Base-by-base conservation (phyloP, 2,113 vertebrate genomes). In the Heloderma charlesbogerti region DNA sequence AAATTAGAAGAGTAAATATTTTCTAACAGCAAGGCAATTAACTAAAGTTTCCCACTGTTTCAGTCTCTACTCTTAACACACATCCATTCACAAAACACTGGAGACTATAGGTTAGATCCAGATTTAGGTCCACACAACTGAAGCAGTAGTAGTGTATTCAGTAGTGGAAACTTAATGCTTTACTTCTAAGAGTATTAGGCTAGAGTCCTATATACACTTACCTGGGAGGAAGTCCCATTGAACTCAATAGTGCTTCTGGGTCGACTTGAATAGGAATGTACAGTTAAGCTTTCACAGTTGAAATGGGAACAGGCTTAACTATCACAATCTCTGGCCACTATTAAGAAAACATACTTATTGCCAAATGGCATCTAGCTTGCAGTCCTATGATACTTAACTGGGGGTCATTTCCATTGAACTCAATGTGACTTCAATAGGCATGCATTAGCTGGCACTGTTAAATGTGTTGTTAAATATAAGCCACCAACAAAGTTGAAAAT, bases 141-240 rank as follows among this genome's bases (percentile, higher is more conserved):
- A 78, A 43, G 4, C 13, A n/a, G n/a, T n/a, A n/a, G n/a, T n/a
- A n/a, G n/a, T n/a, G n/a, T 74, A 48, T 31, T 86, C 69, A 78
- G 43, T n/a, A 51, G 86, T 15, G 22, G 91, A 78, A 85, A 89
- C n/a, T 31, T 66, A 94, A 80, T 25, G 0, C 10, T 57, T 78
- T 94, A 6, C 80, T 83, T 16, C 66, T 27, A 2, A 27, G 29
- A 93, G 29, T 89, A 71, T 57, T 83, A 72, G 34, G 71, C 3
- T 72, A 34, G 3, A 72, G 31, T 72, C 34, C 71, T 34, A 13
- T 71, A 71, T 72, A 13, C 34, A 72, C 16, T 15, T 22, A 63
- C 16, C 60, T 63, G 60, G 71, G 34, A 72, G 71, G 12, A 31
- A 34, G 34, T 72, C 3, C 69, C 13, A 72, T 3, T 72, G 29